Conservation (phyloP, 2,113 vertebrate genomes). For the Conger conger region DNA sequence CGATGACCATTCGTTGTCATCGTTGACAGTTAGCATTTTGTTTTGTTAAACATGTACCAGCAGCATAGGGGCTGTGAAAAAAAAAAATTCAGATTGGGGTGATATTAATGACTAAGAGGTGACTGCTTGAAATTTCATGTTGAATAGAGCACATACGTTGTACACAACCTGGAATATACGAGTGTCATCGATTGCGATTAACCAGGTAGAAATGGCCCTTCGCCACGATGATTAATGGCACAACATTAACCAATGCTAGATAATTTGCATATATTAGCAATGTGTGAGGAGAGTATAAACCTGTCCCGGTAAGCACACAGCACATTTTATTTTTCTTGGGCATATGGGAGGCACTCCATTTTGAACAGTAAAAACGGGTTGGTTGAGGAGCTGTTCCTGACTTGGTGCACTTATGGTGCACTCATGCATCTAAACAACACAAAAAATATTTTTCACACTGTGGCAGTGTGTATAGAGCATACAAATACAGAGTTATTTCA, state of each 20-base stretch:
- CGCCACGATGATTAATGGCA: slow-evolving; percentile 75
- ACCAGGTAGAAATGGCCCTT: slow-evolving; percentile 71
- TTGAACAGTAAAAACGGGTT: neutral
- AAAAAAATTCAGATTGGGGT: neutral
- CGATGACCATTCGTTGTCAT: neutral
- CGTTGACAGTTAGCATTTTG: neutral
- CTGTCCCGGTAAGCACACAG: slow-evolving; percentile 38
- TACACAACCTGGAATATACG: slow-evolving; percentile 28
- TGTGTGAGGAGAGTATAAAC: slow-evolving; percentile 59
- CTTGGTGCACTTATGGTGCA: neutral
- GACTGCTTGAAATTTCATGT: neutral
- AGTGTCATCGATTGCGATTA: slow-evolving; percentile 56
- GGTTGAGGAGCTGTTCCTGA: neutral
- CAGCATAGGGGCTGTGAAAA: neutral
- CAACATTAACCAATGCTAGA: slow-evolving; percentile 70
- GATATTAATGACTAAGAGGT: neutral
- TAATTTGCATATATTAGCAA: slow-evolving; percentile 77
- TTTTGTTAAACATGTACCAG: neutral
- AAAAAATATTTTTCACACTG: neutral
- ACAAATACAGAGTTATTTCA: neutral
- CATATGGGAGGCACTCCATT: neutral
- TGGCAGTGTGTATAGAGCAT: neutral
- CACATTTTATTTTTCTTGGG: neutral
- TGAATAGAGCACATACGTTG: slow-evolving; percentile 27
- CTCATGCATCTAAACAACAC: neutral